Percentiles rank a stretch among this genome's conserved stretches.
These are phyloP conservation scores for Plecturocebus donacophilus DNA, from an alignment of 2,113 vertebrate genomes.

Conservation along the genomic window DNA sequence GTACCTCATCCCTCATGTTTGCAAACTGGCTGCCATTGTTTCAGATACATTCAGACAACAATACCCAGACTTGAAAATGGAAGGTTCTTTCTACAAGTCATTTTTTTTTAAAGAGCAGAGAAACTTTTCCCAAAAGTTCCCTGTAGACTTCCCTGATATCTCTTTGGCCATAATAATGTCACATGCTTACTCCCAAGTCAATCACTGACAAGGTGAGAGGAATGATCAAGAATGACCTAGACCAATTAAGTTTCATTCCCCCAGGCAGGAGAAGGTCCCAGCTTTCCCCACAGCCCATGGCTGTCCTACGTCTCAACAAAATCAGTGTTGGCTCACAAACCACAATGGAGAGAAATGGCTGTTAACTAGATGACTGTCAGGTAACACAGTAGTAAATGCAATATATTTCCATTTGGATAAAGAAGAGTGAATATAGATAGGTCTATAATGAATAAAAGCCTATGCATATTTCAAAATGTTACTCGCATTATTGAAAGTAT, in stretches of 20 bases:
- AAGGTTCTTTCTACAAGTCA: neutral
- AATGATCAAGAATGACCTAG: neutral
- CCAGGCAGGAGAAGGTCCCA: neutral
- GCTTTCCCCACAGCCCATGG: neutral
- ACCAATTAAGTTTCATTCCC: neutral
- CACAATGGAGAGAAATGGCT: neutral
- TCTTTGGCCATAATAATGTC: conserved; percentile 22
- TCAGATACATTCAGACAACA: neutral
- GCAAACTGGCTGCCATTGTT: neutral
- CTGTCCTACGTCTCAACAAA: neutral
- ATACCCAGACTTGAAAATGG: neutral
- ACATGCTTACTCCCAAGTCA: neutral
- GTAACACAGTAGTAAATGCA: neutral
- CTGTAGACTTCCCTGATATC: neutral
- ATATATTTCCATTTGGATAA: conserved; percentile 1
- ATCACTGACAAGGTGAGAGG: neutral
- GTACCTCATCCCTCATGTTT: neutral
- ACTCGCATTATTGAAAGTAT: neutral
- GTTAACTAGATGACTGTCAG: neutral
- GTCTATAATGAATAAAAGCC: neutral
- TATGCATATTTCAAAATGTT: neutral
- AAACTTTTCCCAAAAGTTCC: neutral
- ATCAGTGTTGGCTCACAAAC: neutral
- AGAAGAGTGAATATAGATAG: neutral
- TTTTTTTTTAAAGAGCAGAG: neutral